Conservation (phyloP, 2,888 invertebrate genomes). For the Melieria omissa region DNA sequence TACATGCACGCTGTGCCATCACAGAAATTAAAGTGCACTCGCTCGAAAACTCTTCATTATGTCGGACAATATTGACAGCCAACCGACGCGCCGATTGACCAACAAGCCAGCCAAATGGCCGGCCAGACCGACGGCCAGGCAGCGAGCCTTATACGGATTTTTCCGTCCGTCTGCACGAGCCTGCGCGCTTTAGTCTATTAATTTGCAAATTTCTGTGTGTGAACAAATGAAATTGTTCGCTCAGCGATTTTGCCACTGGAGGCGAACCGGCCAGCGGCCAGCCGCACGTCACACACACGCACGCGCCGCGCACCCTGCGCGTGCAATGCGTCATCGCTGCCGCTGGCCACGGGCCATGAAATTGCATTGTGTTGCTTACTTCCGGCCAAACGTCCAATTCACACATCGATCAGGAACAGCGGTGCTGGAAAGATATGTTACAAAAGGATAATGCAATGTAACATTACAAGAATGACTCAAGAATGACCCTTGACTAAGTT, state of each 20-base stretch:
- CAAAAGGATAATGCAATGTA: too few species aligned
- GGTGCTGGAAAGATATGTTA: too few species aligned
- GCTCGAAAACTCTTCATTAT: conserved; percentile 58
- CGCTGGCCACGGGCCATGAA: conserved; percentile 58
- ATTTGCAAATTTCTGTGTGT: conserved; percentile 44
- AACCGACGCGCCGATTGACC: too few species aligned
- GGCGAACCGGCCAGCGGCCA: too few species aligned
- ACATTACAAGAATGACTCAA: too few species aligned
- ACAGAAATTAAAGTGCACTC: conserved; percentile 53
- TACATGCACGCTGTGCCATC: conserved; percentile 31
- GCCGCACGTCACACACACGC: neutral
- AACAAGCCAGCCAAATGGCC: neutral
- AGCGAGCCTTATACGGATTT: neutral
- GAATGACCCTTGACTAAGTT: too few species aligned
- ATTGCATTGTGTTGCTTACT: conserved; percentile 52
- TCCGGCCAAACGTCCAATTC: too few species aligned
- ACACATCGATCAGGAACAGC: too few species aligned
- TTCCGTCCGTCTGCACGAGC: neutral
- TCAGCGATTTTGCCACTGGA: neutral
- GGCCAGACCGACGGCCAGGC: neutral
- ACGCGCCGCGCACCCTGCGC: neutral
- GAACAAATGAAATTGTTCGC: conserved; percentile 5
- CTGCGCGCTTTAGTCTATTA: conserved; percentile 54
- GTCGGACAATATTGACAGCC: conserved; percentile 36
- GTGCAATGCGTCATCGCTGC: conserved; percentile 32